phyloP scores from a whole-genome alignment of 2,797 vertebrate species.

The Dipus sagitta region DNA sequence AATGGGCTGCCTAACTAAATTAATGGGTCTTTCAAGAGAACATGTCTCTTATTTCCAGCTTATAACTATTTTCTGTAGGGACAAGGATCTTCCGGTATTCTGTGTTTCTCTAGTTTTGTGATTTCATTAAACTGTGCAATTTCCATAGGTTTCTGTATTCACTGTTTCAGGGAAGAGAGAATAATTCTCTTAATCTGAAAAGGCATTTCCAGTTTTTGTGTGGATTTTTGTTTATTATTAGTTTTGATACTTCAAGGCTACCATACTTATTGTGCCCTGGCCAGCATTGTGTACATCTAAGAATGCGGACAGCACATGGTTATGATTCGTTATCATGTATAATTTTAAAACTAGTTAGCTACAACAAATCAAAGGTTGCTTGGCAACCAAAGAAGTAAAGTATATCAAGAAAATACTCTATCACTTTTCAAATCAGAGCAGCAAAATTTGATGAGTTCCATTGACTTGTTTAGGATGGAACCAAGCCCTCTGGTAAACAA shows the following conservation, averaged over 20 bases:
- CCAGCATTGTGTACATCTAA: neutral
- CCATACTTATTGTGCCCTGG: neutral
- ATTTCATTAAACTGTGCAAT: neutral
- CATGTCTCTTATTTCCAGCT: neutral
- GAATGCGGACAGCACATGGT: slow-evolving; percentile 27
- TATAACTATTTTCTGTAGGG: neutral
- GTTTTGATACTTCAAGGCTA: neutral
- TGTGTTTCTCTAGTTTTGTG: neutral
- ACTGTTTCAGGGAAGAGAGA: neutral
- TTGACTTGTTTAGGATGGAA: slow-evolving; percentile 26
- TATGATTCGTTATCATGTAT: slow-evolving; percentile 12
- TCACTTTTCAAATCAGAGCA: slow-evolving; percentile 23
- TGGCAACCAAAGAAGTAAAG: slow-evolving; percentile 65
- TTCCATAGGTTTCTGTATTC: neutral
- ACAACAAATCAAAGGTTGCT: slow-evolving; percentile 68
- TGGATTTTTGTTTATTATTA: neutral
- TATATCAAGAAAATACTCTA: slow-evolving; percentile 60
- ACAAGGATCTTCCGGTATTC: neutral
- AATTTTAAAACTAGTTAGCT: slow-evolving; percentile 57
- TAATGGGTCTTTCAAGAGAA: neutral
- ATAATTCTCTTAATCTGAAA: neutral
- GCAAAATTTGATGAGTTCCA: slow-evolving; percentile 50
- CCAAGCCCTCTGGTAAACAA: slow-evolving; percentile 12
- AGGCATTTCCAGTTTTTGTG: neutral
- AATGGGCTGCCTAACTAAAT: neutral